Percentiles rank a stretch among this genome's conserved stretches.
Conservation (phyloP, 1,140 invertebrate genomes). For the Pararge aegeria region DNA sequence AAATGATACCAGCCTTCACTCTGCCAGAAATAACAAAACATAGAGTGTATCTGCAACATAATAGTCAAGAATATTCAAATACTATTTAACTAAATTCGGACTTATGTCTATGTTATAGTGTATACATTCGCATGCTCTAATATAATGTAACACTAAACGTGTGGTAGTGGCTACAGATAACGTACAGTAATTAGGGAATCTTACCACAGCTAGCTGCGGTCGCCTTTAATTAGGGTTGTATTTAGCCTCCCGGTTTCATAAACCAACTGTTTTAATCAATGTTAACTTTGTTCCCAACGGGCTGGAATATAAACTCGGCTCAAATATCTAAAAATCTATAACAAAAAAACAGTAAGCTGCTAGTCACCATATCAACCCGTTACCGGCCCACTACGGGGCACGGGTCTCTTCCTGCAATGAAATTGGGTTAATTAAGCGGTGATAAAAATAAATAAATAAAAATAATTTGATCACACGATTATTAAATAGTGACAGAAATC, state of each 20-base stretch:
- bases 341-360: no score
- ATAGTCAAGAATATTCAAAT: background rate
- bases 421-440: no score
- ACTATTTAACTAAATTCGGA: background rate
- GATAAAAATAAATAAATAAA: no score
- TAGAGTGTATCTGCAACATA: background rate
- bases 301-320: background rate
- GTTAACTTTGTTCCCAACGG: conserved; percentile 17
- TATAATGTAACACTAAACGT: conserved; percentile 11
- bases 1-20: background rate
- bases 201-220: conserved; percentile 31
- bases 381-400: no score
- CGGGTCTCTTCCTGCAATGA: no score
- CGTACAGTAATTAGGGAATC: conserved; percentile 36
- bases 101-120: background rate
- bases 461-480: no score
- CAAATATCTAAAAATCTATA: no score
- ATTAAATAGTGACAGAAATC: no score
- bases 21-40: background rate
- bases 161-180: conserved; percentile 28
- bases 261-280: conserved; percentile 29
- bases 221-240: conserved; percentile 35
- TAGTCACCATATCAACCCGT: no score
- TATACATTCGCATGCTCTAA: conserved; percentile 9
- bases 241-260: conserved; percentile 33